A percentile compares a stretch with the other conserved stretches of the same genome.
Evolutionary conservation across 1,140 invertebrate species (phyloP).

Genomic region (Polypedilum vanderplanki): DNA sequence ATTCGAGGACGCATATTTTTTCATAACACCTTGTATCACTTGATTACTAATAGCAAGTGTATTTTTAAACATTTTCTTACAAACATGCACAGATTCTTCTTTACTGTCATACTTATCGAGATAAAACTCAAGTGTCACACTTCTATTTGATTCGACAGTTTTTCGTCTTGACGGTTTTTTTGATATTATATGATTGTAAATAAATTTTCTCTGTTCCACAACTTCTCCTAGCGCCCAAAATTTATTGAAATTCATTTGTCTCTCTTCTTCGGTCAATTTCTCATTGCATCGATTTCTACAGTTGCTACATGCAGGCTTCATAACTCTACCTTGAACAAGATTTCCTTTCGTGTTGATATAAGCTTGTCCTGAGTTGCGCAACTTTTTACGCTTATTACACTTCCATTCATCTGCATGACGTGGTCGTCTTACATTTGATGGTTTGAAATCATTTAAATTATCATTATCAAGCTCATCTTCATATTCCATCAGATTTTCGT

Average conservation of each 20-base stretch:
- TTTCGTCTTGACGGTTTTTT: not conserved
- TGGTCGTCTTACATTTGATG: not conserved
- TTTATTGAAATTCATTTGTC: not conserved
- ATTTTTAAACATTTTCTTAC: conserved; percentile 23
- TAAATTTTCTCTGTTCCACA: not conserved
- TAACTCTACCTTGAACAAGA: not conserved
- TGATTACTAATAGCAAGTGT: not conserved
- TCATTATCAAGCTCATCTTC: not conserved
- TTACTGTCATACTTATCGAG: not conserved
- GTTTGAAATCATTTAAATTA: not conserved
- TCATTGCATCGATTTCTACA: not conserved
- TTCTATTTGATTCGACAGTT: not conserved
- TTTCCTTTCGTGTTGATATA: not conserved
- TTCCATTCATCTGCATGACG: not conserved
- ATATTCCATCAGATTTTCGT: not conserved
- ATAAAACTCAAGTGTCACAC: not conserved
- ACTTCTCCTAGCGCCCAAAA: not conserved
- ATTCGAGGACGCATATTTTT: not conserved
- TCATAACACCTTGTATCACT: not conserved
- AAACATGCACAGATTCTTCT: not conserved
- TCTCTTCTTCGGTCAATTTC: not conserved
- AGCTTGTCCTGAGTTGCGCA: not conserved
- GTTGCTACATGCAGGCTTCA: not conserved
- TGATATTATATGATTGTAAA: not conserved
- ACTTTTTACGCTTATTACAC: not conserved